Conservation (phyloP, 2,888 invertebrate genomes). For the Archips xylosteana region DNA sequence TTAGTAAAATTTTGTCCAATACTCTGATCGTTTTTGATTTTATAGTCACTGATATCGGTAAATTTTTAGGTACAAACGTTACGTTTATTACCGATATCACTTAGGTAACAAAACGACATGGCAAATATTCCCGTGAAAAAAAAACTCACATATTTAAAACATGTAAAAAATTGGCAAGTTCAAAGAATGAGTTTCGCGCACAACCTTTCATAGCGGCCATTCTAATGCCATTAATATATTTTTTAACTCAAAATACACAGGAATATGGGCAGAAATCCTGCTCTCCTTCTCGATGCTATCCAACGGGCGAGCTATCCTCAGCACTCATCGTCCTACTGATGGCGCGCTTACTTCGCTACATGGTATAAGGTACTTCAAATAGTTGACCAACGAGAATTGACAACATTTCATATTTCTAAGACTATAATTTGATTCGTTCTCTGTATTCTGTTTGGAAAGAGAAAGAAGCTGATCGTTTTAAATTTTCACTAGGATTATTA, state of each 20-base stretch:
- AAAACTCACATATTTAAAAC: too few relatives aligned
- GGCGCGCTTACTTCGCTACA: conserved; percentile 91
- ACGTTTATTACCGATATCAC: background rate
- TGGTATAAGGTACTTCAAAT: conserved; percentile 85
- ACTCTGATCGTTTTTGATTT: background rate
- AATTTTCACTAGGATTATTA: too few relatives aligned
- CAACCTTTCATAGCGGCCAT: too few relatives aligned
- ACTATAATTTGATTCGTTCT: too few relatives aligned
- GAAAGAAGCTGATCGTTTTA: too few relatives aligned
- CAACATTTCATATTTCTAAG: too few relatives aligned
- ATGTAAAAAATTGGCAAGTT: too few relatives aligned
- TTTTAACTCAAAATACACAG: conserved; percentile 63
- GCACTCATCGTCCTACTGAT: conserved; percentile 87
- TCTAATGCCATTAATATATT: too few relatives aligned
- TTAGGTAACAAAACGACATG: too few relatives aligned
- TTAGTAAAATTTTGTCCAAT: background rate
- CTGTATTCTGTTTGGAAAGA: too few relatives aligned
- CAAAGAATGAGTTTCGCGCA: too few relatives aligned
- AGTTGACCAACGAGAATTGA: background rate
- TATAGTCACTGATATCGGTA: background rate
- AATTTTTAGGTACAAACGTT: background rate
- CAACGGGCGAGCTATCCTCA: conserved; percentile 91
- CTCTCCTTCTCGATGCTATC: conserved; percentile 91
- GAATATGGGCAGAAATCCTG: conserved; percentile 86
- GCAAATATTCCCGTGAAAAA: too few relatives aligned